Conservation (phyloP, 2,113 vertebrate species). For the Nematolebias whitei region DNA sequence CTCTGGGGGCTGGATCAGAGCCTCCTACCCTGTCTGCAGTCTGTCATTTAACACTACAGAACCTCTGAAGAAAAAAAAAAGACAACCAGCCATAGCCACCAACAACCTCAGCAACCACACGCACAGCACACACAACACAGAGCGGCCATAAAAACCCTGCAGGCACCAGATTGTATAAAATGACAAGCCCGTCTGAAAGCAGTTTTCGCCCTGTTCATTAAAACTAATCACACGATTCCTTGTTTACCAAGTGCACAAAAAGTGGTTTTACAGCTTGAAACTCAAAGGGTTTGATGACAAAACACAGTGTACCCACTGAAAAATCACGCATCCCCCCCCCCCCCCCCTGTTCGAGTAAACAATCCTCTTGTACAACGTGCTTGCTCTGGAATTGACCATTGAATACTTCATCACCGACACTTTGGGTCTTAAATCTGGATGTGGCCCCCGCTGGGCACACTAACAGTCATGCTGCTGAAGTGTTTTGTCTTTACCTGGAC, state of each 20-base stretch:
- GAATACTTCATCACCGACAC: too few relatives aligned
- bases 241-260: constrained; percentile 61
- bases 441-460: background rate
- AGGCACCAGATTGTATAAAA: constrained; percentile 24
- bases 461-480: background rate
- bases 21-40: constrained; percentile 75
- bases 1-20: constrained; percentile 73
- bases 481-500: constrained; percentile 82
- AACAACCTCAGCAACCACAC: constrained; percentile 60
- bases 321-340: constrained; percentile 67
- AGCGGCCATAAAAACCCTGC: constrained; percentile 37
- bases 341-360: constrained; percentile 69
- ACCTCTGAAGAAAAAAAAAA: constrained; percentile 63
- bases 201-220: constrained; percentile 63
- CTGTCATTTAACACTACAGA: constrained; percentile 77
- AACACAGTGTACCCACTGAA: constrained; percentile 50
- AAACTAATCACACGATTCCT: constrained; percentile 57
- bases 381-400: constrained; percentile 69
- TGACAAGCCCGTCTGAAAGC: constrained; percentile 52
- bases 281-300: constrained; percentile 53
- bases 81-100: constrained; percentile 64
- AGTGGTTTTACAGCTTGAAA: constrained; percentile 58
- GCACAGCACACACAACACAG: constrained; percentile 58
- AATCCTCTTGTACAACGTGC: constrained; percentile 67
- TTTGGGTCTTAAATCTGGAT: background rate